Percentiles rank a stretch among this genome's conserved stretches.
Conservation (phyloP, 2,888 invertebrate genomes). For the Netelia melanura region DNA sequence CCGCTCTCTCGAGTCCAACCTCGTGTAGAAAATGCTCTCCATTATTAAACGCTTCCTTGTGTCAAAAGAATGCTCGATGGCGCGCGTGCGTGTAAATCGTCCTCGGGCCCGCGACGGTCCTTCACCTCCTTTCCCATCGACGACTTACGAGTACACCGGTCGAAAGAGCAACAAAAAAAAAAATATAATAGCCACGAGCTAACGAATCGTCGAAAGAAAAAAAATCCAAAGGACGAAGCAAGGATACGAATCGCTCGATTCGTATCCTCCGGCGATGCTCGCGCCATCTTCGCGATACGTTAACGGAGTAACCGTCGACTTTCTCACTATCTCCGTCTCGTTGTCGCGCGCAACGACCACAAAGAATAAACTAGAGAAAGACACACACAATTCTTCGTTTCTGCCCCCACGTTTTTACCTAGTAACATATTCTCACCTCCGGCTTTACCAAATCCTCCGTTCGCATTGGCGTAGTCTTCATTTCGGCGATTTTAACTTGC, state of each 20-base stretch:
- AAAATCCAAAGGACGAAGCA: conserved; percentile 5
- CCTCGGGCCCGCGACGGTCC: conserved; percentile 50
- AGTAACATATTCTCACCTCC: conserved; percentile 78
- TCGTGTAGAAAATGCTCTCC: conserved; percentile 64
- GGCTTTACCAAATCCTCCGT: conserved; percentile 79
- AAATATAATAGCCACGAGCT: neutral
- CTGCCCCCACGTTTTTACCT: neutral
- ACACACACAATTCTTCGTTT: neutral
- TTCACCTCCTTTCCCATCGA: conserved; percentile 57
- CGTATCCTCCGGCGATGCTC: conserved; percentile 17
- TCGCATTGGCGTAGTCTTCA: conserved; percentile 81
- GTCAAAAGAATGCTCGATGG: neutral
- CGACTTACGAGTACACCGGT: conserved; percentile 14
- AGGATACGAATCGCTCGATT: conserved; percentile 18
- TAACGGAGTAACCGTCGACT: conserved; percentile 1
- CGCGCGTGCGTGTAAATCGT: conserved; percentile 40
- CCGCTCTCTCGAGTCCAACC: conserved; percentile 44
- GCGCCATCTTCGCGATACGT: neutral
- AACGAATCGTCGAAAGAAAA: neutral
- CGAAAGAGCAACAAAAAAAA: neutral
- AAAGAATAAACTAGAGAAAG: neutral
- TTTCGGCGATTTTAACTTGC: conserved; percentile 57
- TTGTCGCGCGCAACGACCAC: neutral
- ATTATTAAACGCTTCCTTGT: conserved; percentile 61
- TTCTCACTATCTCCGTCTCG: conserved; percentile 17